Conservation (phyloP, 2,888 invertebrate species). For the Habrosyne pyritoides region DNA sequence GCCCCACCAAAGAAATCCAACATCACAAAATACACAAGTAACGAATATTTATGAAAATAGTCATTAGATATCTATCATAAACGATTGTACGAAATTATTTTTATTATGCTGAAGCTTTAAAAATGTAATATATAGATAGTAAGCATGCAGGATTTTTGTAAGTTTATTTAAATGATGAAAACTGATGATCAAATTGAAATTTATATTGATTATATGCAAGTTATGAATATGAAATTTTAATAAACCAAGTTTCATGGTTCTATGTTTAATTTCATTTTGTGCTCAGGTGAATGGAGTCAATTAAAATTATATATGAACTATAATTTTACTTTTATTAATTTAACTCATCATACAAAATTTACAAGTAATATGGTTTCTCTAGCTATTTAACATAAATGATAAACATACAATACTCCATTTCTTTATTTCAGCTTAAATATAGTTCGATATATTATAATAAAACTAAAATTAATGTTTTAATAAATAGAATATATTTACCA, state of each 20-base stretch:
- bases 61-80: slow-evolving; percentile 44
- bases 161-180: slow-evolving; percentile 69
- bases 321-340: slow-evolving; percentile 37
- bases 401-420: background rate
- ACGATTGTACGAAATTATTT: slow-evolving; percentile 68
- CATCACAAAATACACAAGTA: slow-evolving; percentile 87
- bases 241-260: slow-evolving; percentile 66
- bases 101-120: slow-evolving; percentile 83
- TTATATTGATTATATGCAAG: slow-evolving; percentile 75
- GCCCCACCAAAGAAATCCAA: slow-evolving; percentile 83
- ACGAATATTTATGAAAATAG: slow-evolving; percentile 84
- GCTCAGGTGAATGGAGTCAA: slow-evolving; percentile 45
- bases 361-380: slow-evolving; percentile 16
- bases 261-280: slow-evolving; percentile 57
- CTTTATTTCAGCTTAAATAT: no score
- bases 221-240: slow-evolving; percentile 80
- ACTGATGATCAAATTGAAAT: slow-evolving; percentile 75
- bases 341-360: slow-evolving; percentile 13
- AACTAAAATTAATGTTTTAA: no score
- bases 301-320: slow-evolving; percentile 51
- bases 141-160: slow-evolving; percentile 81
- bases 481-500: no score
- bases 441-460: no score
- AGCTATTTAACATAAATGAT: background rate
- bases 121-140: slow-evolving; percentile 79